Percentiles rank a stretch among this genome's conserved stretches.
These are phyloP conservation scores for Sporophila hypoxantha DNA, from an alignment of 2,113 vertebrate genomes.

Conservation along the genomic window DNA sequence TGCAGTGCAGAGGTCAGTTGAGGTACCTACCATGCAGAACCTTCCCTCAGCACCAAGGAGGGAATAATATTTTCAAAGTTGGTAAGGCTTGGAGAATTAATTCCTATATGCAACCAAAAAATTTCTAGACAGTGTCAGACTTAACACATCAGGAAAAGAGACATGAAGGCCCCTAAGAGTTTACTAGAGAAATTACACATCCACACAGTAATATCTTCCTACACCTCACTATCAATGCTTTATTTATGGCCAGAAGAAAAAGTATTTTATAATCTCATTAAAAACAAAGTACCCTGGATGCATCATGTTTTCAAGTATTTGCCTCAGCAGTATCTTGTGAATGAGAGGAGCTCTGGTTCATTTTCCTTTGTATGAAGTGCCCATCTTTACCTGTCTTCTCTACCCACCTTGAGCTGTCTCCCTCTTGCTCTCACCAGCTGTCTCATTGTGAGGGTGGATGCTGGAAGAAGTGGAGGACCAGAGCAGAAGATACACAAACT, in stretches of 20 bases:
- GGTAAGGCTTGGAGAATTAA: background rate
- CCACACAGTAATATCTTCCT: background rate
- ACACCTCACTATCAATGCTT: background rate
- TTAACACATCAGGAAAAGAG: background rate
- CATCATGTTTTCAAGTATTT: background rate
- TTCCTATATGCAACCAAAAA: background rate
- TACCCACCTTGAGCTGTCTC: background rate
- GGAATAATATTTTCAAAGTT: background rate
- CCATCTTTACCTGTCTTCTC: background rate
- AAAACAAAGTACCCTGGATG: background rate
- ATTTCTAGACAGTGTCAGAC: background rate
- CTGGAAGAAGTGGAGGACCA: background rate
- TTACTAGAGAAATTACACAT: background rate
- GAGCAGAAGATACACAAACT: background rate
- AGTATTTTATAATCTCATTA: background rate
- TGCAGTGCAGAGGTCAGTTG: too few species aligned
- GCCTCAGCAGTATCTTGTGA: background rate
- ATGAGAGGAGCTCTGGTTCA: background rate
- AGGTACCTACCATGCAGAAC: background rate
- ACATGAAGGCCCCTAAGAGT: background rate
- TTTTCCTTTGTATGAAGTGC: background rate
- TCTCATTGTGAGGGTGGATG: accelerated
- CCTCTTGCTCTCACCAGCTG: background rate
- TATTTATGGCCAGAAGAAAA: background rate
- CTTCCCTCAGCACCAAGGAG: accelerated